These are phyloP conservation scores for Calliphora vicina DNA, from an alignment of 1,140 invertebrate species.

Conservation along the genomic window DNA sequence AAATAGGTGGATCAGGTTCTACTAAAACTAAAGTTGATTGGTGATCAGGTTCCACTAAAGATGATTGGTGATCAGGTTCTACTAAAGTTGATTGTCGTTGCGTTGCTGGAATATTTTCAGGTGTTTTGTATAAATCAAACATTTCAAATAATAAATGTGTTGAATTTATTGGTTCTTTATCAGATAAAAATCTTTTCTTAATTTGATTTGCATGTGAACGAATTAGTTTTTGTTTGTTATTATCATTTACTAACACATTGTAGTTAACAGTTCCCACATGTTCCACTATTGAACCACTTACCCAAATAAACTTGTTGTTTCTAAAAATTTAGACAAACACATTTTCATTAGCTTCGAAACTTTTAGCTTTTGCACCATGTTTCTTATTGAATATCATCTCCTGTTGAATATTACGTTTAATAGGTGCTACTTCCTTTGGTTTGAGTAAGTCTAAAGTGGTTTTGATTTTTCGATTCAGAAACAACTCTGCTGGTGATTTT, in stretches of 20 bases:
- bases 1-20: neutral
- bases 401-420: no score
- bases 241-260: constrained; percentile 1
- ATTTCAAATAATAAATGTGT: neutral
- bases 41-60: neutral
- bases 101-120: neutral
- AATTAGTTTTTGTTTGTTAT: neutral
- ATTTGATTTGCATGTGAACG: constrained; percentile 11
- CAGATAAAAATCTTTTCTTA: neutral
- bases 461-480: constrained; percentile 17
- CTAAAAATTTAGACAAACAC: neutral
- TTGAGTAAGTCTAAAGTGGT: no score
- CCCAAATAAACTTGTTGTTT: constrained; percentile 2
- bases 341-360: no score
- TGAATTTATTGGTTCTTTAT: neutral
- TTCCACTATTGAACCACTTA: neutral
- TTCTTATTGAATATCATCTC: no score
- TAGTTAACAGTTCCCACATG: constrained; percentile 2
- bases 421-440: no score
- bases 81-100: no score
- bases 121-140: neutral
- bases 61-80: neutral
- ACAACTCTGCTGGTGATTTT: constrained; percentile 14
- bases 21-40: no score
- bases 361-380: no score